These are phyloP conservation scores for Pipistrellus nathusii DNA, from an alignment of 2,797 vertebrate species.

Conservation along the genomic window DNA sequence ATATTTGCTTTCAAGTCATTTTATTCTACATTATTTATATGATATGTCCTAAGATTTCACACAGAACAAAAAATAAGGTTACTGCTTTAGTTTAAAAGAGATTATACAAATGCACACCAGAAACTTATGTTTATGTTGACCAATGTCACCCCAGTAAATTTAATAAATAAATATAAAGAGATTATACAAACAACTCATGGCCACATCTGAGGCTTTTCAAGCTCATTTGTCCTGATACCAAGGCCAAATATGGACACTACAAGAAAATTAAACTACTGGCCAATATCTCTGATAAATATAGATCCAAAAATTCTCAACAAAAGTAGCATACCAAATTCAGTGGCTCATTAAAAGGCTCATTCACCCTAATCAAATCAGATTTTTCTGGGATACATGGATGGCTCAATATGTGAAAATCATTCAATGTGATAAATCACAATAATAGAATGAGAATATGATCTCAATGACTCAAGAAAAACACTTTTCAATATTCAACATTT, in stretches of 20 bases:
- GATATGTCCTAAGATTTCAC: background rate
- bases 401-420: background rate
- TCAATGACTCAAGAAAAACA: background rate
- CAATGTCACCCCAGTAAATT: too few species aligned
- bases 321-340: too few species aligned
- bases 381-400: background rate
- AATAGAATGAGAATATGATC: background rate
- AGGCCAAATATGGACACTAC: too few species aligned
- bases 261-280: too few species aligned
- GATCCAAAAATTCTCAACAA: too few species aligned
- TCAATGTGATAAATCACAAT: background rate
- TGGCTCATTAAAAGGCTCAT: too few species aligned
- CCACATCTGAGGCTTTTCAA: background rate
- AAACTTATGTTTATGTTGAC: too few species aligned
- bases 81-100: conserved; percentile 4
- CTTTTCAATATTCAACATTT: background rate
- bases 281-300: too few species aligned
- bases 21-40: background rate
- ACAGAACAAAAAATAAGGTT: background rate
- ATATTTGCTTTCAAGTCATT: background rate
- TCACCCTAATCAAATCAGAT: too few species aligned
- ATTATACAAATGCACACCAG: too few species aligned
- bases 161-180: background rate
- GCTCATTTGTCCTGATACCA: background rate
- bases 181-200: background rate